Percentiles rank a stretch among this genome's conserved stretches.
These are phyloP conservation scores for Stichodactyla helianthus DNA, from an alignment of 64 coral and sea anemone genomes.

Conservation along the genomic window DNA sequence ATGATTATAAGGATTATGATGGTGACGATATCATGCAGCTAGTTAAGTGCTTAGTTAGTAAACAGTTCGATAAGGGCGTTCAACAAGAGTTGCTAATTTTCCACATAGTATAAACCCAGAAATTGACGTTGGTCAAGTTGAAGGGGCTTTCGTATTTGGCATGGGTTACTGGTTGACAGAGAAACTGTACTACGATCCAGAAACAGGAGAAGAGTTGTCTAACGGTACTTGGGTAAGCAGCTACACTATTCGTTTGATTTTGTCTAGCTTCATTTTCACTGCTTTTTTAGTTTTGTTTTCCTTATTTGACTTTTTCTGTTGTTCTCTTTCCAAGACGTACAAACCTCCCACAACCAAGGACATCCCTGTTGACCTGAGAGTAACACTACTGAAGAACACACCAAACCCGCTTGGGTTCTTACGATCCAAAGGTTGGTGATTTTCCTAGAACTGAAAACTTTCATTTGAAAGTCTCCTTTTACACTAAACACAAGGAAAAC, in stretches of 20 bases:
- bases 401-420: constrained; percentile 61
- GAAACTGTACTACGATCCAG: constrained; percentile 56
- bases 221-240: constrained; percentile 69
- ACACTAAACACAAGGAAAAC: too few relatives aligned
- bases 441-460: not conserved
- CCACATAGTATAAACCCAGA: constrained; percentile 72
- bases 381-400: constrained; percentile 61
- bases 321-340: constrained; percentile 56
- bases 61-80: too few relatives aligned
- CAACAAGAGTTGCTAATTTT: not conserved
- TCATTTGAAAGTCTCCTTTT: not conserved
- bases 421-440: constrained; percentile 66
- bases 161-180: constrained; percentile 78
- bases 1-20: too few relatives aligned
- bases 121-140: constrained; percentile 78
- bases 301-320: too few relatives aligned
- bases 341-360: constrained; percentile 76
- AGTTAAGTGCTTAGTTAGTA: too few relatives aligned
- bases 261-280: too few relatives aligned
- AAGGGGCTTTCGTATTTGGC: constrained; percentile 81
- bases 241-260: too few relatives aligned
- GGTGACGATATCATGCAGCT: too few relatives aligned
- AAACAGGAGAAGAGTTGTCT: constrained; percentile 69
- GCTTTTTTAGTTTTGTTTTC: too few relatives aligned
- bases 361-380: constrained; percentile 80